Evolutionary conservation across 2,888 invertebrate species (phyloP), one percentile per base, ranked within the genome.

Genomic region (Blera fallax): DNA sequence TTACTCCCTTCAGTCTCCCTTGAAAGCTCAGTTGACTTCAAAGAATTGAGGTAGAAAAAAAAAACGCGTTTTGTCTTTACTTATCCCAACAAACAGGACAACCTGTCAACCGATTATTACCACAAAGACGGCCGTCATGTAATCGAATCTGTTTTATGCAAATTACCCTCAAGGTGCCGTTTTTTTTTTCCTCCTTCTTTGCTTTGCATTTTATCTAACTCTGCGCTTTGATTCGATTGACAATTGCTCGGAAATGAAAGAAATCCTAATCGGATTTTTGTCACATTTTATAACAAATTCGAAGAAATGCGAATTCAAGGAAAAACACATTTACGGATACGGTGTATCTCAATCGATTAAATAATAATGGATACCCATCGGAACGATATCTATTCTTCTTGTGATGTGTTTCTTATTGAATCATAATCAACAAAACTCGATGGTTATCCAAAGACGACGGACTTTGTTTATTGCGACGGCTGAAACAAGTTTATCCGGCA

Each of bases 31-130:
- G 67, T 45, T 62, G 62, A 84, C 84, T 74, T 74, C 65, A 79
- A 83, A 78, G 73, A 78, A 72, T 16, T 29, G 32, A 58, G 45
- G 43, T 24, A 32, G 27, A 54, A 18, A 34, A 48, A 14, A 40
- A 14, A 40, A 27, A 32, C 6, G 29, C 34, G 29, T 29, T 37
- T 58, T 69, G 24, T 56, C 18, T 60, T 43, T 50, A 7, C 27
- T 62, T 67, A 80, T 76, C 76, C 54, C 80, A 85, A 85, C 85
- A 85, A 81, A 77, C 76, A 81, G 81, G 81, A 76, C 85, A 81
- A 65, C 76, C 54, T 81, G 76, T 77, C 85, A 81, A 80, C 65
- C 77, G 85, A 60, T 60, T 81, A 81, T 70, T 62, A 77, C 65
- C 64, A 76, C 85, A 77, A 76, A 85, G 70, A 27, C 43, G 10